Conservation (phyloP, 2,113 vertebrate species). For the Eupsittula cactorum region DNA sequence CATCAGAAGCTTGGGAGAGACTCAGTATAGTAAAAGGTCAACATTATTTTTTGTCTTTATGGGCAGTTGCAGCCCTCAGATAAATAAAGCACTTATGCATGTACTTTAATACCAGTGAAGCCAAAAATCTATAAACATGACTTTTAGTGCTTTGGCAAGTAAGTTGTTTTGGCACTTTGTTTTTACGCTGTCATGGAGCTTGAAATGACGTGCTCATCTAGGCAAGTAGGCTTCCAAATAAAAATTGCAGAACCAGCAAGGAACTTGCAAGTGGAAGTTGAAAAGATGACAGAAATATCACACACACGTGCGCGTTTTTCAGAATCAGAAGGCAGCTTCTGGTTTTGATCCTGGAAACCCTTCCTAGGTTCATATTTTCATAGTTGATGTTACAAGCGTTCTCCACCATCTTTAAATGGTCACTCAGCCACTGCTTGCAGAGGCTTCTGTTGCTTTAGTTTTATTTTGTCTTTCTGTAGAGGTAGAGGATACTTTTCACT, state of each 20-base stretch:
- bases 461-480: background rate
- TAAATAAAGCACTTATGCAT: background rate
- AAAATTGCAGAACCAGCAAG: background rate
- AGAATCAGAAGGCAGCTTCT: background rate
- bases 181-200: background rate
- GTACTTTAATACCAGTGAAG: background rate
- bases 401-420: background rate
- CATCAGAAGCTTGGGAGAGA: background rate
- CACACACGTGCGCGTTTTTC: fast-evolving
- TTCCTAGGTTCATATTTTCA: background rate
- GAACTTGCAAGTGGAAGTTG: background rate
- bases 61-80: background rate
- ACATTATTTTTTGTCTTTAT: background rate
- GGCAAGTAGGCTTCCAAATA: background rate
- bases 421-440: background rate
- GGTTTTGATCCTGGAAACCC: background rate
- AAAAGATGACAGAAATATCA: background rate
- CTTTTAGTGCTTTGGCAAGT: background rate
- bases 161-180: background rate
- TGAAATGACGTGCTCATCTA: background rate
- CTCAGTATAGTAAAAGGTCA: background rate
- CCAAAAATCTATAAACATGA: background rate
- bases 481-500: background rate
- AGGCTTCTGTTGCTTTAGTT: background rate
- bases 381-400: background rate